Evolutionary conservation across 2,888 invertebrate species (phyloP).

Genomic region (Agonopterix heracliana): DNA sequence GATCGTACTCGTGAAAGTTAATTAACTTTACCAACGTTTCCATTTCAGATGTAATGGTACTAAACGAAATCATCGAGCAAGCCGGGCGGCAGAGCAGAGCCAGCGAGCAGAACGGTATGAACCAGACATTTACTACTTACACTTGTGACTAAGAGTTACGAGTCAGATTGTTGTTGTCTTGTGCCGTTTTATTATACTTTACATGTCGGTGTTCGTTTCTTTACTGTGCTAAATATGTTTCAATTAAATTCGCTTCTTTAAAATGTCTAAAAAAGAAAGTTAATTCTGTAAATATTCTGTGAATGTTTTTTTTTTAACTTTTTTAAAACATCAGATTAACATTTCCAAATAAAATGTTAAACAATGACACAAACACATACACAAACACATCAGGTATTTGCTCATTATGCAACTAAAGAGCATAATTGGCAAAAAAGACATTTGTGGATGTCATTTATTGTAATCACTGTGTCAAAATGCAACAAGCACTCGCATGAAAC

Average conservation of each 20-base stretch:
- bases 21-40: not conserved
- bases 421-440: conserved; percentile 67
- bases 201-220: conserved; percentile 30
- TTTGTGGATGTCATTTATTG: conserved; percentile 71
- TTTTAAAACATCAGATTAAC: too few species aligned
- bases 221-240: conserved; percentile 27
- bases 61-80: conserved; percentile 97
- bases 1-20: not conserved
- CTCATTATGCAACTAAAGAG: conserved; percentile 68
- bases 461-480: conserved; percentile 13
- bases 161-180: conserved; percentile 13
- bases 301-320: conserved; percentile 4
- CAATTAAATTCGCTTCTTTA: conserved; percentile 27
- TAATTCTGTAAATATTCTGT: conserved; percentile 6
- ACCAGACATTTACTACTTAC: conserved; percentile 3
- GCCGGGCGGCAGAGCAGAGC: conserved; percentile 91
- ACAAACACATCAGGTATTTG: conserved; percentile 62
- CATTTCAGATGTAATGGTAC: conserved; percentile 94
- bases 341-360: not conserved
- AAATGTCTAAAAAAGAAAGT: conserved; percentile 6
- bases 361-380: conserved; percentile 42
- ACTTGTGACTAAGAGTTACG: conserved; percentile 12
- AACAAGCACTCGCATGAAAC: conserved; percentile 7
- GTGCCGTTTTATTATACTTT: conserved; percentile 14
- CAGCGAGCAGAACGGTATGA: conserved; percentile 92